Conservation (phyloP, 2,797 vertebrate genomes). For the Spinibarbus caldwelli region DNA sequence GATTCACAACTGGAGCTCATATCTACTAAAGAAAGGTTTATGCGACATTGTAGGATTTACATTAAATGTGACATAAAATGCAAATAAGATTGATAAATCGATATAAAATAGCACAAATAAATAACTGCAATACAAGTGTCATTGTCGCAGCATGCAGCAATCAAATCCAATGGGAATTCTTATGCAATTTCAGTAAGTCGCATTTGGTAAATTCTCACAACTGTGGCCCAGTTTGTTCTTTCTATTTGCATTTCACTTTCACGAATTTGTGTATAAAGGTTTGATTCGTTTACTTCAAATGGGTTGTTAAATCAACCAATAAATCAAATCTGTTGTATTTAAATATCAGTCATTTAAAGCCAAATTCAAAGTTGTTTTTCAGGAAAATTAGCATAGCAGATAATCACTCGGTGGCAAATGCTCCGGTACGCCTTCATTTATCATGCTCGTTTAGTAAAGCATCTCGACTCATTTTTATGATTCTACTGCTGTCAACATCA, state of each 20-base stretch:
- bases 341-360: slow-evolving; percentile 3
- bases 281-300: neutral
- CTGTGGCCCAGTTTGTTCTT: neutral
- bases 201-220: neutral
- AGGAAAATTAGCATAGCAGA: neutral
- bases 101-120: neutral
- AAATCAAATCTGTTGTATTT: slow-evolving; percentile 17
- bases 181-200: neutral
- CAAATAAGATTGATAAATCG: neutral
- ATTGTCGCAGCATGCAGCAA: neutral
- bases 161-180: neutral
- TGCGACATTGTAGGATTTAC: neutral
- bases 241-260: neutral
- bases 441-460: slow-evolving; percentile 33
- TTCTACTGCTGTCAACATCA: slow-evolving; percentile 74
- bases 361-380: neutral
- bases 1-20: neutral
- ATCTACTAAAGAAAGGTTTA: neutral
- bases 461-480: slow-evolving; percentile 73
- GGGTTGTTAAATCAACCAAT: neutral
- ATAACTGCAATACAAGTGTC: neutral
- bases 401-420: slow-evolving; percentile 1
- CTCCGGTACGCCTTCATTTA: neutral
- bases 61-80: neutral
- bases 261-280: neutral